A percentile compares a stretch with the other conserved stretches of the same genome.
Conservation (phyloP, 2,888 invertebrate species). For the Arge pagana region DNA sequence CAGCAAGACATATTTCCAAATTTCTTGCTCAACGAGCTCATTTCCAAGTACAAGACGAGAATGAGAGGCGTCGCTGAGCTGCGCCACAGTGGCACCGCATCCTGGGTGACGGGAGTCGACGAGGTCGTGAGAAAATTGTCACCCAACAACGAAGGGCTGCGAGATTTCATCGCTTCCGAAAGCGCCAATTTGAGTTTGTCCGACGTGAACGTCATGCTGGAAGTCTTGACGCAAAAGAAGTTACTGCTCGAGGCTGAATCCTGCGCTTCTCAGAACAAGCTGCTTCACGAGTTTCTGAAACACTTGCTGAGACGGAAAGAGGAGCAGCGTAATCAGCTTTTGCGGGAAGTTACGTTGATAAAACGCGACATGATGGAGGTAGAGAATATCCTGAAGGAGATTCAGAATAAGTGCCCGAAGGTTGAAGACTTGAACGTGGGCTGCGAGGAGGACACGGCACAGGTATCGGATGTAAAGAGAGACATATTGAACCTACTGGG, state of each 20-base stretch:
- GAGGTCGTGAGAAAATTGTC: constrained; percentile 51
- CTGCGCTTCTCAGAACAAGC: constrained; percentile 76
- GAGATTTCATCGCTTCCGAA: constrained; percentile 70
- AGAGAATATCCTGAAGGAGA: constrained; percentile 65
- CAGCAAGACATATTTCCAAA: constrained; percentile 83
- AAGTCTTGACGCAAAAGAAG: constrained; percentile 78
- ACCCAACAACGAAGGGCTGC: constrained; percentile 62
- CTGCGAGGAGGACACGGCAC: constrained; percentile 18
- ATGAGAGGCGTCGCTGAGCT: constrained; percentile 59
- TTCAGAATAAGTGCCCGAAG: constrained; percentile 32
- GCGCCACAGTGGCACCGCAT: constrained; percentile 40
- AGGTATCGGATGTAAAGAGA: constrained; percentile 28
- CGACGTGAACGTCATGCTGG: constrained; percentile 82
- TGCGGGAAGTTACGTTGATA: constrained; percentile 74
- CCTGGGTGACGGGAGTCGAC: constrained; percentile 32
- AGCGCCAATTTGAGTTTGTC: constrained; percentile 74
- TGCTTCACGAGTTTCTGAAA: constrained; percentile 83
- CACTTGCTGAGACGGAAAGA: constrained; percentile 76
- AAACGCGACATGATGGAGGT: constrained; percentile 75
- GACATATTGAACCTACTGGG: constrained; percentile 52
- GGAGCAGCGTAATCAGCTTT: constrained; percentile 69
- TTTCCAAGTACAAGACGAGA: constrained; percentile 71
- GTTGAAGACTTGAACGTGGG: constrained; percentile 21
- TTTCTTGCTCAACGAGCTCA: constrained; percentile 80
- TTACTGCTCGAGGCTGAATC: constrained; percentile 81